These are phyloP conservation scores for Amphiura filiformis DNA, from an alignment of 35 echinoderm and acorn worm species.

Conservation along the genomic window DNA sequence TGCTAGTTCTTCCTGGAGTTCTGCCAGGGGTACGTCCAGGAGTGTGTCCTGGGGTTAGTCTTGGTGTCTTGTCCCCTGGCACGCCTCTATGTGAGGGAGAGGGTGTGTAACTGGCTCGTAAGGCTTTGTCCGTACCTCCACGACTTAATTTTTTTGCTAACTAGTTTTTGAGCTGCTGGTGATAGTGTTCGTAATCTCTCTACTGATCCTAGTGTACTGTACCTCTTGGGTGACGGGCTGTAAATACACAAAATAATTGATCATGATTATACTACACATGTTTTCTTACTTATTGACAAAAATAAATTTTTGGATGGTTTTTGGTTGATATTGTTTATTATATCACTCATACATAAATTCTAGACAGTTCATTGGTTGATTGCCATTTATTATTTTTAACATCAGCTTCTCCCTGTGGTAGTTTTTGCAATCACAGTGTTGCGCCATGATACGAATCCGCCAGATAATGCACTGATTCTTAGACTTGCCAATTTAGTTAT, in stretches of 20 bases:
- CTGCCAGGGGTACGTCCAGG: slow-evolving; percentile 40
- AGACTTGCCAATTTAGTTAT: too few relatives aligned
- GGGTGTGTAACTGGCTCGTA: slow-evolving; percentile 89
- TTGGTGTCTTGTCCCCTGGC: slow-evolving; percentile 78
- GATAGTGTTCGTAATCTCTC: slow-evolving; percentile 80
- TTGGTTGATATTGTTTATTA: background rate
- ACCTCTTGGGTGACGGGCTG: slow-evolving; percentile 80
- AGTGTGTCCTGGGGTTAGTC: slow-evolving; percentile 39
- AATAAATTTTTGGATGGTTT: too few relatives aligned
- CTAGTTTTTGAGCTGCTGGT: slow-evolving; percentile 86
- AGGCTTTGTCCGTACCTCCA: slow-evolving; percentile 62
- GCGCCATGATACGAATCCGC: too few relatives aligned
- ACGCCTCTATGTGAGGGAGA: slow-evolving; percentile 47
- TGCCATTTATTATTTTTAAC: too few relatives aligned
- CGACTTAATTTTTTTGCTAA: slow-evolving; percentile 65
- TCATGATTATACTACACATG: too few relatives aligned
- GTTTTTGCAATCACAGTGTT: too few relatives aligned
- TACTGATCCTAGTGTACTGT: slow-evolving; percentile 53
- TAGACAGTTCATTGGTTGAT: too few relatives aligned
- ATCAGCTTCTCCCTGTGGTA: too few relatives aligned
- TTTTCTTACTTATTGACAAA: too few relatives aligned
- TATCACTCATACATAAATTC: too few relatives aligned
- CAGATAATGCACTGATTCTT: too few relatives aligned
- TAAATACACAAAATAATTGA: too few relatives aligned
- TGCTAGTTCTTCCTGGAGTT: slow-evolving; percentile 30